phyloP scores from a whole-genome alignment of 2,888 invertebrate genomes.

The Apodemia duryi region DNA sequence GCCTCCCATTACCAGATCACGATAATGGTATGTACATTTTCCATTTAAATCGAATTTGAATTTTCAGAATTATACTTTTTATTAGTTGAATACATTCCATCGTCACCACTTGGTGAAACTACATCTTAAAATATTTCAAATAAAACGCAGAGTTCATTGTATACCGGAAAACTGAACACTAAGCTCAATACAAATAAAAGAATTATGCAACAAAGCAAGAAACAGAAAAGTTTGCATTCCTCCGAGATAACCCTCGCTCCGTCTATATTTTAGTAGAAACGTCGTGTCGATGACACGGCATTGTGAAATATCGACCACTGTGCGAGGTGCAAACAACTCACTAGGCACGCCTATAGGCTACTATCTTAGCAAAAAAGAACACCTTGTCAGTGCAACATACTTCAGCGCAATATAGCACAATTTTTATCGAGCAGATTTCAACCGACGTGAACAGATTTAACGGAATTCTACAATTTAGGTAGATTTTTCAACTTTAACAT shows the following conservation, averaged over 20 bases:
- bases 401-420: slow-evolving; percentile 65
- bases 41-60: neutral
- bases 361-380: slow-evolving; percentile 63
- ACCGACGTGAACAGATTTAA: slow-evolving; percentile 35
- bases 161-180: slow-evolving; percentile 26
- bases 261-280: slow-evolving; percentile 43
- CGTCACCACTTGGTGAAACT: too few relatives aligned
- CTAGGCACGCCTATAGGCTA: slow-evolving; percentile 72
- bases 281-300: slow-evolving; percentile 61
- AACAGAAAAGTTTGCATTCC: slow-evolving; percentile 40
- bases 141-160: slow-evolving; percentile 14
- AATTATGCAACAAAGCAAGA: slow-evolving; percentile 34
- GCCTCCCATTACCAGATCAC: slow-evolving; percentile 65
- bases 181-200: slow-evolving; percentile 30
- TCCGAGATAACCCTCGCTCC: slow-evolving; percentile 36
- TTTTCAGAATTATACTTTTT: neutral
- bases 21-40: slow-evolving; percentile 57
- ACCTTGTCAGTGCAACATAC: slow-evolving; percentile 47
- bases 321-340: slow-evolving; percentile 73
- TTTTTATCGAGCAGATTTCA: slow-evolving; percentile 78
- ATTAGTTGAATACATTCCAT: neutral
- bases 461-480: slow-evolving; percentile 8
- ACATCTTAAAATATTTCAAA: neutral
- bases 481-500: neutral
- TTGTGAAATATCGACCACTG: slow-evolving; percentile 72